Evolutionary conservation across 2,888 invertebrate species (phyloP).

Genomic region (Dioctria rufipes): DNA sequence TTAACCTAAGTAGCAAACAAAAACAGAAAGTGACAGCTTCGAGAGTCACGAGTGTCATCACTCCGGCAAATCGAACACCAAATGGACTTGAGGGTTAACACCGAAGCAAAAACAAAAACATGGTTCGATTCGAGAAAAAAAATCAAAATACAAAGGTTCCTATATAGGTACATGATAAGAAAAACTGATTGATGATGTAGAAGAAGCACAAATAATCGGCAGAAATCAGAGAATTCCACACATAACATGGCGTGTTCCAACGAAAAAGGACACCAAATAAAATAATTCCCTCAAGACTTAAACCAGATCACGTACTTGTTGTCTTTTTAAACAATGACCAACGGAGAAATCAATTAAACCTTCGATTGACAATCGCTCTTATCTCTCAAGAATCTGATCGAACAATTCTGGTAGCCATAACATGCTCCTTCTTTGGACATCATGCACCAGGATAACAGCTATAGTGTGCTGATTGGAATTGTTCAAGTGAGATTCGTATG

Average conservation of each 20-base stretch:
- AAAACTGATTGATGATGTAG: too few species aligned
- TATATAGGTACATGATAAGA: too few species aligned
- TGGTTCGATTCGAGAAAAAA: too few species aligned
- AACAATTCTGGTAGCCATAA: slow-evolving; percentile 33
- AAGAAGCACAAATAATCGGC: too few species aligned
- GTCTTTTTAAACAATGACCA: slow-evolving; percentile 49
- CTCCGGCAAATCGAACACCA: too few species aligned
- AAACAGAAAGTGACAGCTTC: too few species aligned
- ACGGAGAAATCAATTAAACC: slow-evolving; percentile 48
- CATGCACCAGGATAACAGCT: slow-evolving; percentile 29
- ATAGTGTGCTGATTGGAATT: slow-evolving; percentile 51
- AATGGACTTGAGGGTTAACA: too few species aligned
- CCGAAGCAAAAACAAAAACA: too few species aligned
- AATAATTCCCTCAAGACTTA: slow-evolving; percentile 2
- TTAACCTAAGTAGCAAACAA: too few species aligned
- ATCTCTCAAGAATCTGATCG: slow-evolving; percentile 44
- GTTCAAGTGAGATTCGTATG: slow-evolving; percentile 49
- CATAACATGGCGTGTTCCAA: not conserved
- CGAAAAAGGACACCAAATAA: not conserved
- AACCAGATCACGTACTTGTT: slow-evolving; percentile 49
- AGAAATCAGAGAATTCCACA: not conserved
- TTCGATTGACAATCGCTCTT: slow-evolving; percentile 51
- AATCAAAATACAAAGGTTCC: too few species aligned
- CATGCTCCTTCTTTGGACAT: slow-evolving; percentile 17
- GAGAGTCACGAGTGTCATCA: too few species aligned